A percentile compares a stretch with the other conserved stretches of the same genome.
These are phyloP conservation scores for Lindbergichthys nudifrons DNA, from an alignment of 2,797 vertebrate species.

Conservation along the genomic window DNA sequence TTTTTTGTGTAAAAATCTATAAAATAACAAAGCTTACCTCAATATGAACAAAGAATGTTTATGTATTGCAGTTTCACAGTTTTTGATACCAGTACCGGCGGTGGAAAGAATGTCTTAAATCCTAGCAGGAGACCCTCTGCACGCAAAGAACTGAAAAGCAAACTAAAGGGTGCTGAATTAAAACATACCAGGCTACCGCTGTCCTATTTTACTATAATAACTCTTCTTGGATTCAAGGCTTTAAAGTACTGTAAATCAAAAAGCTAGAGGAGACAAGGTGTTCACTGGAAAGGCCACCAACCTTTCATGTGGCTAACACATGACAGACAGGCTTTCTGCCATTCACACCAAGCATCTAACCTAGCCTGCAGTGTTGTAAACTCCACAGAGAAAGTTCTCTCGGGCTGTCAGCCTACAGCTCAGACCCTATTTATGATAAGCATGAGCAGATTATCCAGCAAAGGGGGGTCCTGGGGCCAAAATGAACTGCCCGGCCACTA, in stretches of 20 bases:
- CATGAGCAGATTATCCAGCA: not conserved
- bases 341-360: constrained; percentile 6
- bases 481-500: not conserved
- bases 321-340: not conserved
- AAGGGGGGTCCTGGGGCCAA: not conserved
- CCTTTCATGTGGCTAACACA: not conserved
- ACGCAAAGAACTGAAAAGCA: constrained; percentile 55
- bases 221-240: constrained; percentile 10
- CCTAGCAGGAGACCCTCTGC: constrained; percentile 33
- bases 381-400: not conserved
- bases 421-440: not conserved
- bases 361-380: not conserved
- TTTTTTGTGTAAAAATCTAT: constrained; percentile 34
- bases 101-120: constrained; percentile 65
- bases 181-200: constrained; percentile 41
- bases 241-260: not conserved
- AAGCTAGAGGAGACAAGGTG: not conserved
- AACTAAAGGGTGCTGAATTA: constrained; percentile 59
- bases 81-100: constrained; percentile 53
- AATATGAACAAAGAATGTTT: constrained; percentile 48
- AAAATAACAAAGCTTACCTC: constrained; percentile 37
- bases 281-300: not conserved
- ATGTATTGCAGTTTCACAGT: constrained; percentile 35
- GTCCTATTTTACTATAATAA: constrained; percentile 24
- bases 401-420: not conserved